These are phyloP conservation scores for Digitonthophagus gazella DNA, from an alignment of 2,888 invertebrate genomes.

Conservation along the genomic window DNA sequence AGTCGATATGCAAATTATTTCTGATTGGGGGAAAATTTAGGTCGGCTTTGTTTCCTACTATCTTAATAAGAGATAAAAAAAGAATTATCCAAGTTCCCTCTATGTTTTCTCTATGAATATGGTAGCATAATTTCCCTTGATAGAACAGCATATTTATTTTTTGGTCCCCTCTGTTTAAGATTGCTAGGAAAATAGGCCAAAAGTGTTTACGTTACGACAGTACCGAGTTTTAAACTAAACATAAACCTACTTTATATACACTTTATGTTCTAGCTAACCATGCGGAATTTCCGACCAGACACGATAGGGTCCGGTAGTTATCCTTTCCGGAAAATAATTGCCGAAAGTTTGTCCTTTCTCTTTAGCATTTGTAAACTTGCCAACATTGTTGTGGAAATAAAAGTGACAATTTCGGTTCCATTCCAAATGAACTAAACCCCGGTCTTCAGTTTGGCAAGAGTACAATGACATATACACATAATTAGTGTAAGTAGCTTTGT, in stretches of 20 bases:
- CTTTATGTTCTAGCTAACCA: not conserved
- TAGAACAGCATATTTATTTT: not conserved
- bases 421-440: not conserved
- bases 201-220: not conserved
- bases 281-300: not conserved
- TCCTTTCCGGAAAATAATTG: not conserved
- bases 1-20: too few relatives aligned
- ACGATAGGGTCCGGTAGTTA: not conserved
- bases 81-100: too few relatives aligned
- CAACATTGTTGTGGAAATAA: not conserved
- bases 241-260: not conserved
- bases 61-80: too few relatives aligned
- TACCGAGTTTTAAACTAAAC: not conserved
- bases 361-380: not conserved
- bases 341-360: not conserved
- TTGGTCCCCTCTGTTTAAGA: not conserved
- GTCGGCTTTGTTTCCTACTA: too few relatives aligned
- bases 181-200: not conserved
- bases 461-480: conserved; percentile 10
- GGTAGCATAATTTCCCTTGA: not conserved
- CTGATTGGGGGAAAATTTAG: not conserved
- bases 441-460: conserved; percentile 2
- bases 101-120: too few relatives aligned
- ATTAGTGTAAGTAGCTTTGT: conserved; percentile 14
- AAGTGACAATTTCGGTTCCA: too few relatives aligned